Conservation (phyloP, 2,888 invertebrate species). For the Melanostoma mellinum region DNA sequence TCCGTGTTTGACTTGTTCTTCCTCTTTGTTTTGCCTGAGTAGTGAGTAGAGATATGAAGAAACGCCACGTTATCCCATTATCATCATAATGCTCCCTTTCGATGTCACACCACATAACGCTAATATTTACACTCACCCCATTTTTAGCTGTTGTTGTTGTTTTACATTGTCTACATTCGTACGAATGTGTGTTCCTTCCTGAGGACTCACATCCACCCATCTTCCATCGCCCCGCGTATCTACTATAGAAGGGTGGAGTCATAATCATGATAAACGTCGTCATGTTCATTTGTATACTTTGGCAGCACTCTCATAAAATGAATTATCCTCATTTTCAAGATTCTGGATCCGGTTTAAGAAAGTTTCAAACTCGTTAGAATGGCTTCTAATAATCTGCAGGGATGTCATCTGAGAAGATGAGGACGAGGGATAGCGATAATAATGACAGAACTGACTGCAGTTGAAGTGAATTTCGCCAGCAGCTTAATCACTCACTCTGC, state of each 20-base stretch:
- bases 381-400: conserved; percentile 67
- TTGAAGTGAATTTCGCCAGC: conserved; percentile 3
- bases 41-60: not conserved
- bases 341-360: conserved; percentile 60
- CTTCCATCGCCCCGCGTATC: not conserved
- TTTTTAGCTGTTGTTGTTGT: not conserved
- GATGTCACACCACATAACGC: conserved; percentile 4
- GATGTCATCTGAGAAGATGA: conserved; percentile 48
- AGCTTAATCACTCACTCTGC: too few species aligned
- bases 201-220: not conserved
- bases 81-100: conserved; percentile 17
- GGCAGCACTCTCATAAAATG: conserved; percentile 58
- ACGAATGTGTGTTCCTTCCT: not conserved
- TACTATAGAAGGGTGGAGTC: conserved; percentile 55
- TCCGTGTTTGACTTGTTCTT: conserved; percentile 2
- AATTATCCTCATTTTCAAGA: conserved; percentile 68
- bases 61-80: conserved; percentile 20
- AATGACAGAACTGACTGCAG: not conserved
- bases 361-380: conserved; percentile 65
- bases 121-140: conserved; percentile 18
- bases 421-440: conserved; percentile 18
- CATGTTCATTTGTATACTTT: conserved; percentile 68
- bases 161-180: conserved; percentile 3
- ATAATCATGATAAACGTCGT: conserved; percentile 67
- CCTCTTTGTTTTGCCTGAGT: not conserved